Conservation (phyloP, 2,113 vertebrate genomes). For the Alethe castanea region DNA sequence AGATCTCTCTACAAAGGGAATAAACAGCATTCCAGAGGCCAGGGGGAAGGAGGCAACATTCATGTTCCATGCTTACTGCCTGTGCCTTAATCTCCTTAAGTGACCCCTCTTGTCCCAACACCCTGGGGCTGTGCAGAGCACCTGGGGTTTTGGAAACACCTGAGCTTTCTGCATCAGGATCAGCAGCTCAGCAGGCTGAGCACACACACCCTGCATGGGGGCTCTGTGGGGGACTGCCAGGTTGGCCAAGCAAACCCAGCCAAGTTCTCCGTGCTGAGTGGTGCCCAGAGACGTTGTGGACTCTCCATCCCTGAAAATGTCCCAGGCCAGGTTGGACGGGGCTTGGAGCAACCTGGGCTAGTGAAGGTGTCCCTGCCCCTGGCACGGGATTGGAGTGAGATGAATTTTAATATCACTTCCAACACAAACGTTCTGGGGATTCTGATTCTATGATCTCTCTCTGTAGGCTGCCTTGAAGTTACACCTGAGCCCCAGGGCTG, state of each 20-base stretch:
- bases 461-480: background rate
- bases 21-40: background rate
- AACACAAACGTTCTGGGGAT: background rate
- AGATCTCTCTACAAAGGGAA: background rate
- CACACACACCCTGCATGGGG: background rate
- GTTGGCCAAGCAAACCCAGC: background rate
- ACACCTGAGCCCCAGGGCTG: background rate
- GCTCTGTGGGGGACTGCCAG: background rate
- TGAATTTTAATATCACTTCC: background rate
- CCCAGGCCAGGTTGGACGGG: background rate
- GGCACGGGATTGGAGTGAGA: background rate
- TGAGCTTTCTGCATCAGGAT: background rate
- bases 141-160: background rate
- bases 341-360: background rate
- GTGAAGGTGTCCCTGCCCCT: background rate
- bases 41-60: background rate
- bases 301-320: background rate
- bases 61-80: background rate
- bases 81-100: background rate
- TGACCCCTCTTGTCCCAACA: rapidly evolving
- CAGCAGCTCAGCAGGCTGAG: background rate
- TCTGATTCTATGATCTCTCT: background rate
- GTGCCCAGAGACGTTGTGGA: background rate
- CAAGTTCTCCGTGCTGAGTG: rapidly evolving
- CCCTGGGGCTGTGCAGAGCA: background rate